Conservation (phyloP, 2,797 vertebrate species). For the Leuciscus waleckii region DNA sequence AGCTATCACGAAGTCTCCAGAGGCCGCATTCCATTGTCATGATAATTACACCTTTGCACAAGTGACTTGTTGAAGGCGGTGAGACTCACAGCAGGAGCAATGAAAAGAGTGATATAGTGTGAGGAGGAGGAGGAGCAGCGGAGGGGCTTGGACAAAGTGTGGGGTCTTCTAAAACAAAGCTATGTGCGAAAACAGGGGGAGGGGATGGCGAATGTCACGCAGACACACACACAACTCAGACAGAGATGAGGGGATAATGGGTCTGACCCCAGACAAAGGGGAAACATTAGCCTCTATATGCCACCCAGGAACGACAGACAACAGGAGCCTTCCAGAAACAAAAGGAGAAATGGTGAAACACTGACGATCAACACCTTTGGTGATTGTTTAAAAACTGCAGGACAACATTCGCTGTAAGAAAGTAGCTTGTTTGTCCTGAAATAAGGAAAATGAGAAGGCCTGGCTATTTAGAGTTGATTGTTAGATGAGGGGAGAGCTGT, state of each 20-base stretch:
- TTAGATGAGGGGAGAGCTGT: slow-evolving; percentile 58
- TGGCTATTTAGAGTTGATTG: slow-evolving; percentile 59
- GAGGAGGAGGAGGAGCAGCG: slow-evolving; percentile 44
- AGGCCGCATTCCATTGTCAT: slow-evolving; percentile 66
- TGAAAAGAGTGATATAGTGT: slow-evolving; percentile 45
- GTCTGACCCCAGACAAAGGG: slow-evolving; percentile 48
- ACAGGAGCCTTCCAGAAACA: slow-evolving; percentile 38
- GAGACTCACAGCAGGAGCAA: slow-evolving; percentile 47
- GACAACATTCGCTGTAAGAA: slow-evolving; percentile 7
- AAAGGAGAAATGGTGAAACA: slow-evolving; percentile 47
- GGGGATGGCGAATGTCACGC: slow-evolving; percentile 22
- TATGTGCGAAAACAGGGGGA: slow-evolving; percentile 46
- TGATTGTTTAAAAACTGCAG: slow-evolving; percentile 18
- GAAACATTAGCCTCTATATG: slow-evolving; percentile 19
- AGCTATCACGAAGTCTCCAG: slow-evolving; percentile 50
- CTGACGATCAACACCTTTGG: slow-evolving; percentile 32
- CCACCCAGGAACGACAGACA: slow-evolving; percentile 43
- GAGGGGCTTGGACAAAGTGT: slow-evolving; percentile 46
- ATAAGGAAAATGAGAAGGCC: slow-evolving; percentile 41
- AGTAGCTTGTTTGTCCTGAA: background rate
- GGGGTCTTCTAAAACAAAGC: slow-evolving; percentile 48
- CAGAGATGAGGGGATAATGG: slow-evolving; percentile 54
- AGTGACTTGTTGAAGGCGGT: slow-evolving; percentile 58
- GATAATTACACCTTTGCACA: slow-evolving; percentile 68
- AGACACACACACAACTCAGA: slow-evolving; percentile 47